phyloP scores from a whole-genome alignment of 2,113 vertebrate genomes.

The Carassius carassius region DNA sequence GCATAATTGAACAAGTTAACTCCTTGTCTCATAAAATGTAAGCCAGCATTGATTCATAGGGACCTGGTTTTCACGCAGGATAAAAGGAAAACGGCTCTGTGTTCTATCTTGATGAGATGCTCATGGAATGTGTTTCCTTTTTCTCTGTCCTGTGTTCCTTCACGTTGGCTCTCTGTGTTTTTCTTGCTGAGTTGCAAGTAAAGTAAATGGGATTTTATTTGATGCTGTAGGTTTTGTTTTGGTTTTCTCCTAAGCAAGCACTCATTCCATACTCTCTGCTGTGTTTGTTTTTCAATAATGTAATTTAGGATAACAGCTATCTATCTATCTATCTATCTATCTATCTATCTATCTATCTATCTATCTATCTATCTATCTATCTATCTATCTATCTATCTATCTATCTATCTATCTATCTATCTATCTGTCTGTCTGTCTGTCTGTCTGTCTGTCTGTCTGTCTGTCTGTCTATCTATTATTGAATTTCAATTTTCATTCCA shows the following conservation, averaged over 20 bases:
- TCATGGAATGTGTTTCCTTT: slow-evolving; percentile 63
- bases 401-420: background rate
- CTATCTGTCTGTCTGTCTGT: too few relatives aligned
- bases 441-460: background rate
- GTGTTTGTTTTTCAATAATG: slow-evolving; percentile 16
- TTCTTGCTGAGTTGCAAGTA: slow-evolving; percentile 50
- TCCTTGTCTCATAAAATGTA: slow-evolving; percentile 99
- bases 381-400: background rate
- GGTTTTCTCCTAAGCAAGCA: background rate
- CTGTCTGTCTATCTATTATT: background rate
- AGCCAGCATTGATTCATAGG: slow-evolving; percentile 91
- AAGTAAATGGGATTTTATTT: slow-evolving; percentile 51
- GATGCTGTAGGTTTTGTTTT: background rate
- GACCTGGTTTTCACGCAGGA: slow-evolving; percentile 76
- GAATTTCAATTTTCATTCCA: background rate
- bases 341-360: background rate
- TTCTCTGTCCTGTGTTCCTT: slow-evolving; percentile 34
- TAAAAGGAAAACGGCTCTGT: slow-evolving; percentile 76
- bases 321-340: background rate
- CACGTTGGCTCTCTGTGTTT: slow-evolving; percentile 35
- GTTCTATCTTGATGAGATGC: slow-evolving; percentile 77
- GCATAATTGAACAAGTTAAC: slow-evolving; percentile 99
- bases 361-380: background rate
- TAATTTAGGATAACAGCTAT: background rate
- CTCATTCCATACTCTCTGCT: background rate